These are phyloP conservation scores for Apteryx mantelli DNA, from an alignment of 2,113 vertebrate genomes.

Conservation along the genomic window DNA sequence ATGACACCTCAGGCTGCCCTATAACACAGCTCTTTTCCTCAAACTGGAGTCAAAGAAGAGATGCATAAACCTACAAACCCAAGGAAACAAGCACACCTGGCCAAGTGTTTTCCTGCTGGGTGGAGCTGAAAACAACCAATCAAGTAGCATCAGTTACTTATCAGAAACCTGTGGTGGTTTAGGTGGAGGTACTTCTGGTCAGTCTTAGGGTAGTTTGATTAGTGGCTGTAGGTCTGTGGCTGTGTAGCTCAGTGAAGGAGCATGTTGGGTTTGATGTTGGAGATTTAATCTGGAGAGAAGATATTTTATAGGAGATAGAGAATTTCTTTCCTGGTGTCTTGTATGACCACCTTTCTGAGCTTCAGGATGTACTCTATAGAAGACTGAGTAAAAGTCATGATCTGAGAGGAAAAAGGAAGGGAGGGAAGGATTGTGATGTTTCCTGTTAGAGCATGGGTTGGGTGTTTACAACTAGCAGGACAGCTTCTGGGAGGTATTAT, in stretches of 20 bases:
- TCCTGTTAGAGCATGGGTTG: not conserved
- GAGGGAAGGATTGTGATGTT: not conserved
- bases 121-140: not conserved
- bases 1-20: not conserved
- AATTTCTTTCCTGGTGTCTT: not conserved
- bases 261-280: not conserved
- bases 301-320: not conserved
- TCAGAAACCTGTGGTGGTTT: not conserved
- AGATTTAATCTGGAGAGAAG: not conserved
- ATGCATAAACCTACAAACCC: not conserved
- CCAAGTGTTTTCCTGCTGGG: not conserved
- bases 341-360: not conserved
- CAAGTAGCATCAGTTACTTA: not conserved
- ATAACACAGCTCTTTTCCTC: not conserved
- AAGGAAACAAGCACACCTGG: not conserved
- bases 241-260: not conserved
- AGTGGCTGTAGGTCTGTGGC: not conserved
- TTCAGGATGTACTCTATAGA: not conserved
- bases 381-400: not conserved
- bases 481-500: not conserved
- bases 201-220: not conserved
- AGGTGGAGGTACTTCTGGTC: not conserved
- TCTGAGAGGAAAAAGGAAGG: not conserved
- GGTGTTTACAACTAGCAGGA: not conserved
- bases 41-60: not conserved